Evolutionary conservation across 2,113 vertebrate species (phyloP), one percentile per base, ranked within the genome.

Genomic region (Dicaeum eximium): DNA sequence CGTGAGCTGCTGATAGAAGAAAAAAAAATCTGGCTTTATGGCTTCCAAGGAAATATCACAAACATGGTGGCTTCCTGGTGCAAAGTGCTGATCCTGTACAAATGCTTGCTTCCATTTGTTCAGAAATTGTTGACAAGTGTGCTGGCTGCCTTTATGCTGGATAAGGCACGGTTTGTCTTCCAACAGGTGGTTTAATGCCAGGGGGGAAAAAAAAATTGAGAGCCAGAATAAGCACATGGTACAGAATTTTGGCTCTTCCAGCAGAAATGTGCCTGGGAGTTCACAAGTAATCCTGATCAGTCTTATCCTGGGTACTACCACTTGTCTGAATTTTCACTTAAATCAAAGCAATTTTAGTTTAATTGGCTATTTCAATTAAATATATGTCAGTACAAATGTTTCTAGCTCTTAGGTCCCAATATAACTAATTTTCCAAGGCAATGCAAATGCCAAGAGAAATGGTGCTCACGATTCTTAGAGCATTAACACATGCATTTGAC

Each of bases 181-280:
- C 75, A 78, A 86, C 94, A 95, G 91, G 94, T 93, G 94, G 71
- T 92, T 95, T 83, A 86, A 95, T 73, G 90, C 95, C 85, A 96
- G 90, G 31, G 90, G 31, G 14, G 1, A 35, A 50, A 64, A 47
- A 35, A 48, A 23, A 13, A 45, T 0, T 0, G 0, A 60, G 45
- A 93, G n/a, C 37, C 75, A 94, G 75, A 70, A 83, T 54, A 73
- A 88, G 67, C 67, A 78, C 75, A 51, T 21, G 71, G 67, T 66
- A 47, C 45, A 30, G 35, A 42, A 90, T 92, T 80, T 92, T 75
- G 80, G 86, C 67, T 90, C 72, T 70, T 86, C 60, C 50, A 92
- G n/a, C 50, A 80, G 72, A 83, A 86, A 77, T 66, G 72, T 94
- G 82, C 28, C 50, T 54, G 50, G 24, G 24, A 65, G 19, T 73